phyloP scores from a whole-genome alignment of 1,140 invertebrate species.

The Hyles euphorbiae region DNA sequence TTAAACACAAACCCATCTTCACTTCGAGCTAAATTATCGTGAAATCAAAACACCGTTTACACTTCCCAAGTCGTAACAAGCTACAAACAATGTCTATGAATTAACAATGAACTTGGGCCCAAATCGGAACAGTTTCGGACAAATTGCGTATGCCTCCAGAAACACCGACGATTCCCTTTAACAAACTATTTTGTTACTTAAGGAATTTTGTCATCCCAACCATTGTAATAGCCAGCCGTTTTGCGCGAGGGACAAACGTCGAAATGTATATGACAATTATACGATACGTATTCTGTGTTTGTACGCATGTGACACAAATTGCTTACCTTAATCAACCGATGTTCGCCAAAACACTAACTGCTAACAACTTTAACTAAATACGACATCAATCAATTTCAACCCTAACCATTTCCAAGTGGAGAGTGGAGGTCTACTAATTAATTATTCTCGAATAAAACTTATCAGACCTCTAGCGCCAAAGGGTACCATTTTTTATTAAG shows the following conservation, averaged over 20 bases:
- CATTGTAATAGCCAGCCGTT: neutral
- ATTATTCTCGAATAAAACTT: constrained; percentile 44
- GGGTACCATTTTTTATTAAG: constrained; percentile 45
- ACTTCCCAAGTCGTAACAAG: constrained; percentile 32
- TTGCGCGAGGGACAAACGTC: too few relatives aligned
- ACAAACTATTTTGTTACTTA: constrained; percentile 25
- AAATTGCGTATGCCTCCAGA: constrained; percentile 30
- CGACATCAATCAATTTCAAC: constrained; percentile 6
- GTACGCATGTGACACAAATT: too few relatives aligned
- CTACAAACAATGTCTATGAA: constrained; percentile 41
- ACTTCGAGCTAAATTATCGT: constrained; percentile 10
- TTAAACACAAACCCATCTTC: too few relatives aligned
- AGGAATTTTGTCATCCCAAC: constrained; percentile 2
- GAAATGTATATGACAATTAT: too few relatives aligned
- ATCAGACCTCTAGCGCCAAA: constrained; percentile 33
- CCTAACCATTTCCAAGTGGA: constrained; percentile 18
- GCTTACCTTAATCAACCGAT: neutral
- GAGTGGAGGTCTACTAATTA: constrained; percentile 28
- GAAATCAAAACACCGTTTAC: constrained; percentile 26
- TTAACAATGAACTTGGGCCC: constrained; percentile 38
- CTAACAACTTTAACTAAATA: neutral
- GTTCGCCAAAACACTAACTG: constrained; percentile 2
- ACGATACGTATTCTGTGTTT: too few relatives aligned
- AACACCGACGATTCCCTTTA: constrained; percentile 18
- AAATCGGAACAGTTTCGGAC: constrained; percentile 33